Base-by-base conservation (phyloP, 2,888 invertebrate species). In the Patella ulyssiponensis region DNA sequence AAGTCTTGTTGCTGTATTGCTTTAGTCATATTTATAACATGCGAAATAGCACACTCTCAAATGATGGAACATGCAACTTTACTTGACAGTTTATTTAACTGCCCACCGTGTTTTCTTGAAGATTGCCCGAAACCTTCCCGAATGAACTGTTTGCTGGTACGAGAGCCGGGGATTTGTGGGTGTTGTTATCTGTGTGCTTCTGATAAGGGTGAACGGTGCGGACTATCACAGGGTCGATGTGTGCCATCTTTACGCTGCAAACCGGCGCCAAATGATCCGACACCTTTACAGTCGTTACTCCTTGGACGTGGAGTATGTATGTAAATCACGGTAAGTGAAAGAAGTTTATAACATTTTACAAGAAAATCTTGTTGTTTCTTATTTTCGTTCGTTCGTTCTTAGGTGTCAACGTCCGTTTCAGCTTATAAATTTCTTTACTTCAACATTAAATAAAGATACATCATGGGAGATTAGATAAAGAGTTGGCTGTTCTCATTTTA, bases 161-260 rank as follows among this genome's bases (percentile, higher is more conserved):
- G 77, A 52, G 79, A 79, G n/a, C 77, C 79, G 14, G 79, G 79
- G 1, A 77, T 79, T 17, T 79, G 79, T 27, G 77, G 69, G 20
- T 79, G 79, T 70, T 79, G 79, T 69, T 73, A 69, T 20, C 72
- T 76, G 73, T 76, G 76, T 74, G 73, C 74, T 44, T 71, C 56
- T 23, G 69, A 17, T 15, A 33, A 71, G 23, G 79, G 79, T 1
- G 77, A 77, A 11, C 20, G 27, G 12, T 79, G 79, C 70, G 79
- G 79, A 5, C 58, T 79, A 64, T 27, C 53, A 0, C 17, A 58
- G 5, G 79, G 79, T 4, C 77, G 79, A 11, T 79, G 79, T 27
- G 77, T 56, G 1, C 74, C 74, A 12, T 74, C 73, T 3, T 52
- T 79, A 73, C 15, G 52, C 52, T 79, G 79, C 69, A 51, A 75